Percentiles rank a stretch among this genome's conserved stretches.
Evolutionary conservation across 1,140 invertebrate species (phyloP).

Genomic region (Saccostrea glomerata): DNA sequence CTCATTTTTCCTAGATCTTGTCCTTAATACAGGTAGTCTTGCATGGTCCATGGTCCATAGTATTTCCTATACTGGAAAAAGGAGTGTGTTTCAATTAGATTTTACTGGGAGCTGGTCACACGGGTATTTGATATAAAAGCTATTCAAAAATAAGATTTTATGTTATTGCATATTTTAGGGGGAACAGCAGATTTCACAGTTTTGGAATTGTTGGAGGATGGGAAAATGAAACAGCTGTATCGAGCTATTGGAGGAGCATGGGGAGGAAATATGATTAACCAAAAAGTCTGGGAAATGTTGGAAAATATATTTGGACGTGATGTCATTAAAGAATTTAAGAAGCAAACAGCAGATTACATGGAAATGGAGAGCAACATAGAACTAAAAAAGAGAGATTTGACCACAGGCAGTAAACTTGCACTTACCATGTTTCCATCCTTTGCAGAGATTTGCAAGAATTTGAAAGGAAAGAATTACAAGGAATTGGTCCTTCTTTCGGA

Average conservation of each 20-base stretch:
- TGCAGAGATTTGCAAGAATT: neutral
- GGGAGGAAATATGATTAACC: slow-evolving; percentile 27
- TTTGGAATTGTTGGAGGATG: neutral
- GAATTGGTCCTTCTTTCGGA: neutral
- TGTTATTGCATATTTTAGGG: too few species aligned
- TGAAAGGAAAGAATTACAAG: neutral
- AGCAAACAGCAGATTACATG: slow-evolving; percentile 57
- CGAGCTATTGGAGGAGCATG: neutral
- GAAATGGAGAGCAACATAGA: slow-evolving; percentile 52
- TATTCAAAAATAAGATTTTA: too few species aligned
- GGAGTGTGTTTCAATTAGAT: too few species aligned
- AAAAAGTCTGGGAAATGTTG: neutral
- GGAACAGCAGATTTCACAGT: slow-evolving; percentile 44
- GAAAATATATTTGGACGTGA: slow-evolving; percentile 48
- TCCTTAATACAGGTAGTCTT: too few species aligned
- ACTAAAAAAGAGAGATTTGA: neutral
- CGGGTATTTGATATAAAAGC: too few species aligned
- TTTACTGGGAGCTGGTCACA: too few species aligned
- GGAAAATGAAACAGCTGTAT: slow-evolving; percentile 24
- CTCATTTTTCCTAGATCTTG: too few species aligned
- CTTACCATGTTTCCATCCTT: neutral
- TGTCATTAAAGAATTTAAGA: slow-evolving; percentile 67
- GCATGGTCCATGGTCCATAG: too few species aligned
- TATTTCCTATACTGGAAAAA: too few species aligned
- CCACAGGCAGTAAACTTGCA: neutral